These are phyloP conservation scores for Gobionotothen gibberifrons DNA, from an alignment of 2,797 vertebrate species.

Conservation along the genomic window DNA sequence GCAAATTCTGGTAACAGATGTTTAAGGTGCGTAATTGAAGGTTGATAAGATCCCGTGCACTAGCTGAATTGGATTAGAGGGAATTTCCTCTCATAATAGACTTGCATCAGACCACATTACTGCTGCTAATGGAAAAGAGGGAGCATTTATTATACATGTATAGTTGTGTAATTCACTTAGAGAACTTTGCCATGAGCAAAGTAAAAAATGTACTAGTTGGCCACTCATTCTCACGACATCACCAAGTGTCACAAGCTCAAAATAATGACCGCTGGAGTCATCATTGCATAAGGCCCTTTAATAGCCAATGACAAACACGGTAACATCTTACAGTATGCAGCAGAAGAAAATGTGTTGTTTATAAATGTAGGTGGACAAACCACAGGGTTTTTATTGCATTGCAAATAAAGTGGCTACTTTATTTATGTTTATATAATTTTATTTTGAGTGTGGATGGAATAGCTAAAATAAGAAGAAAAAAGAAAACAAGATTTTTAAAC, in stretches of 20 bases:
- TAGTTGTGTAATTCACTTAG: neutral
- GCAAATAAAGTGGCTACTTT: too few relatives aligned
- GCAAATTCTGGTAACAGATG: slow-evolving; percentile 1
- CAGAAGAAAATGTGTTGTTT: too few relatives aligned
- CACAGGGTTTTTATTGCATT: too few relatives aligned
- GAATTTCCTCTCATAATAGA: slow-evolving; percentile 20
- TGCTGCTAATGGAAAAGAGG: slow-evolving; percentile 12
- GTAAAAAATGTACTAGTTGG: neutral
- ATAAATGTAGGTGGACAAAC: too few relatives aligned
- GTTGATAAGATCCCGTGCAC: slow-evolving; percentile 17
- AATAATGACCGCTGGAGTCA: neutral
- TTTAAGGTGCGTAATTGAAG: slow-evolving; percentile 11
- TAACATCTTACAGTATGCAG: too few relatives aligned
- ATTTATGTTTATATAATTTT: too few relatives aligned
- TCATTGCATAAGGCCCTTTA: neutral
- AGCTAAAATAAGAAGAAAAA: too few relatives aligned
- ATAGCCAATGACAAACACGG: neutral
- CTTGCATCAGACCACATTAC: slow-evolving; percentile 12
- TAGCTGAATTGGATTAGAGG: slow-evolving; percentile 14
- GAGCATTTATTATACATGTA: neutral
- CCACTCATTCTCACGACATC: slow-evolving; percentile 5
- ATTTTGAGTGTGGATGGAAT: too few relatives aligned
- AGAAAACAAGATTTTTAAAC: too few relatives aligned
- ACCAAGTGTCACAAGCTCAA: neutral
- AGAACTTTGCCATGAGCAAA: neutral